Conservation (phyloP, 2,888 invertebrate genomes). For the Mylabris sibirica region DNA sequence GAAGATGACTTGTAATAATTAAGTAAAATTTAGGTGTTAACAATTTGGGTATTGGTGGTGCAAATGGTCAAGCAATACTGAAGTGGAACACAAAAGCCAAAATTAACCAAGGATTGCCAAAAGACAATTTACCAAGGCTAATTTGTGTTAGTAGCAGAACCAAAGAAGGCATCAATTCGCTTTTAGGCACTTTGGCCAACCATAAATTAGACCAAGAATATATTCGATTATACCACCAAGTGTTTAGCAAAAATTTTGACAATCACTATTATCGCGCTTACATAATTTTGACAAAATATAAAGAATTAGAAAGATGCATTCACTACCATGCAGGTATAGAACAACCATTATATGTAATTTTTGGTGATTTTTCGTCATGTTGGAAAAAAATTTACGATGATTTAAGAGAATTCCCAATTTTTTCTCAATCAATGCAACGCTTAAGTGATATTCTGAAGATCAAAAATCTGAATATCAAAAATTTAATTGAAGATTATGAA, state of each 20-base stretch:
- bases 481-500: neutral
- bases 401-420: conserved; percentile 77
- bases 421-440: conserved; percentile 72
- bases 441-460: neutral
- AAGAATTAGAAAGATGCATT: neutral
- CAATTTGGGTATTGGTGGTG: conserved; percentile 27
- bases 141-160: conserved; percentile 80
- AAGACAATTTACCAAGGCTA: conserved; percentile 74
- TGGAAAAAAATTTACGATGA: conserved; percentile 85
- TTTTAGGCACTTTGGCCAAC: conserved; percentile 17
- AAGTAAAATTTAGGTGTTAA: conserved; percentile 14
- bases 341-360: conserved; percentile 66
- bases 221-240: conserved; percentile 21
- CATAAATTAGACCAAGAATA: conserved; percentile 20
- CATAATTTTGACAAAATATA: neutral
- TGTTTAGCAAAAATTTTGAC: conserved; percentile 17
- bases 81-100: conserved; percentile 68
- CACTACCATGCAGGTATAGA: neutral
- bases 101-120: conserved; percentile 67
- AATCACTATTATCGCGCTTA: conserved; percentile 23
- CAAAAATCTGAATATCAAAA: conserved; percentile 19
- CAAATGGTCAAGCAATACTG: conserved; percentile 47
- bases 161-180: conserved; percentile 3
- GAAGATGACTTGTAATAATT: neutral
- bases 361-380: conserved; percentile 93